These are phyloP conservation scores for Platypus cylindrus DNA, from an alignment of 2,888 invertebrate species.

Conservation along the genomic window DNA sequence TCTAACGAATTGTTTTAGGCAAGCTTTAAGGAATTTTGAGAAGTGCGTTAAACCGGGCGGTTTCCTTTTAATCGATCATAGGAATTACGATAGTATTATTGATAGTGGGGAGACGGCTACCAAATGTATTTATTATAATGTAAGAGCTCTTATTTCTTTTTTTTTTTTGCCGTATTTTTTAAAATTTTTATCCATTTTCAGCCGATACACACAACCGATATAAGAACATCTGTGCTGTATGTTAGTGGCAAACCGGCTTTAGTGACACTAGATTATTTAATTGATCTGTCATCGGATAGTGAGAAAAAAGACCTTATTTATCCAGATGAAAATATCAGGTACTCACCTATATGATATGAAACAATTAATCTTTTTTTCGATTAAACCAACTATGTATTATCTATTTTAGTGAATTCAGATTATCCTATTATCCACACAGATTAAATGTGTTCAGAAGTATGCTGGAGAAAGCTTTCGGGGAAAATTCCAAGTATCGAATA, in stretches of 20 bases:
- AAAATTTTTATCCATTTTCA: constrained; percentile 8
- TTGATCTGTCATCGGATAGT: constrained; percentile 41
- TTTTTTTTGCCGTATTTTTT: constrained; percentile 10
- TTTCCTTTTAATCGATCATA: constrained; percentile 72
- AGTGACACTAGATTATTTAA: constrained; percentile 72
- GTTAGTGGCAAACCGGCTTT: constrained; percentile 63
- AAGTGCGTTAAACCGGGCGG: constrained; percentile 77
- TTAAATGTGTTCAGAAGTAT: constrained; percentile 58
- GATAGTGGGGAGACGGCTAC: constrained; percentile 63
- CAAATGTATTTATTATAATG: constrained; percentile 81
- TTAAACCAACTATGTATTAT: too few species aligned
- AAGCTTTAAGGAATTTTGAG: constrained; percentile 68
- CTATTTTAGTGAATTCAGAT: constrained; percentile 59
- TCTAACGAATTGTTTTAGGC: constrained; percentile 36
- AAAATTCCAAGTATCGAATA: constrained; percentile 50
- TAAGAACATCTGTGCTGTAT: constrained; percentile 73
- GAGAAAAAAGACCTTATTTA: constrained; percentile 17
- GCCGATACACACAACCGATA: constrained; percentile 59
- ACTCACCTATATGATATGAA: constrained; percentile 1
- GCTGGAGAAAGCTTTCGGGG: constrained; percentile 57
- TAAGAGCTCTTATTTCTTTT: constrained; percentile 38
- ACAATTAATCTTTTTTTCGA: too few species aligned
- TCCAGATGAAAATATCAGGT: constrained; percentile 25
- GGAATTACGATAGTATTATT: constrained; percentile 77
- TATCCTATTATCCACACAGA: constrained; percentile 80